These are phyloP conservation scores for Paracanthobrama guichenoti DNA, from an alignment of 2,113 vertebrate genomes.

Conservation along the genomic window DNA sequence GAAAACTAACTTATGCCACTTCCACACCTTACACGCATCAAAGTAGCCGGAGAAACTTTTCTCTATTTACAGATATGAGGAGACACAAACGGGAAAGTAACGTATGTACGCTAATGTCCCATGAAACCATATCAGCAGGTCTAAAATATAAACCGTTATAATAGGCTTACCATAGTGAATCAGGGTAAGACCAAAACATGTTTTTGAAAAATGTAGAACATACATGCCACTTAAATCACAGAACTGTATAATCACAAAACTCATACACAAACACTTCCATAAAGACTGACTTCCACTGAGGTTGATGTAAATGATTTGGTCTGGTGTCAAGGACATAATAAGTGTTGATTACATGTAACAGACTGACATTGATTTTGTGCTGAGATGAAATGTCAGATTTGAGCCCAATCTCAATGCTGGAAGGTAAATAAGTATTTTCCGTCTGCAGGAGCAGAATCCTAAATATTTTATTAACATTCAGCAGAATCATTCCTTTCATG, in stretches of 20 bases:
- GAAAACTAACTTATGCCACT: no score
- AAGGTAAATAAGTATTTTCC: background rate
- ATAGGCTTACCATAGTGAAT: no score
- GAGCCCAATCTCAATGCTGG: background rate
- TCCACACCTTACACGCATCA: no score
- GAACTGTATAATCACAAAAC: background rate
- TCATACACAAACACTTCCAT: background rate
- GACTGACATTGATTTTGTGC: background rate
- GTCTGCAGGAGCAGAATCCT: conserved; percentile 1
- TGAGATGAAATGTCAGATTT: conserved; percentile 16
- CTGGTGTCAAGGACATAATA: conserved; percentile 11
- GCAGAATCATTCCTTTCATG: background rate
- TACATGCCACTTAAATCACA: background rate
- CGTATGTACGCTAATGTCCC: no score
- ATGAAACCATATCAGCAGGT: no score
- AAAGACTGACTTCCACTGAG: background rate
- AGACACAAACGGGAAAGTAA: no score
- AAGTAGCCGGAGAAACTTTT: no score
- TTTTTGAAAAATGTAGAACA: background rate
- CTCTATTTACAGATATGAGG: no score
- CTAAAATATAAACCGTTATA: no score
- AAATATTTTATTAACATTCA: background rate
- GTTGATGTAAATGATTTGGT: background rate
- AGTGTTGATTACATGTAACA: background rate
- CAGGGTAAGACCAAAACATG: no score